Conservation (phyloP, 2,113 vertebrate genomes). For the Eleginops maclovinus region DNA sequence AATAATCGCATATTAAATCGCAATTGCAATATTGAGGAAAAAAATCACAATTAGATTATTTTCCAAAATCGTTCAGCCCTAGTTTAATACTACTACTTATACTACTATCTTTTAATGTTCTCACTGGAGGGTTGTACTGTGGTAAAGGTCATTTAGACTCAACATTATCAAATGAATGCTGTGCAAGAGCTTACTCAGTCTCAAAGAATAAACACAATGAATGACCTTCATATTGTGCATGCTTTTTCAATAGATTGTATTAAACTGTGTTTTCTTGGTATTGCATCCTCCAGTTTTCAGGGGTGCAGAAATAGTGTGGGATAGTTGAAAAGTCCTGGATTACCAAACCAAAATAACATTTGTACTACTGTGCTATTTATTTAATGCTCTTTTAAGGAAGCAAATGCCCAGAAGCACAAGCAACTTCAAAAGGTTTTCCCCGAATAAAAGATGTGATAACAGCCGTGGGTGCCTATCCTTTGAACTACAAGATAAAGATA, state of each 20-base stretch:
- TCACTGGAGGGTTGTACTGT: neutral
- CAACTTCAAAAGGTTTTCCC: neutral
- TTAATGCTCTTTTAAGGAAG: neutral
- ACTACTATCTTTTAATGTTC: neutral
- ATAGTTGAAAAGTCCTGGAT: neutral
- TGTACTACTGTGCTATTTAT: neutral
- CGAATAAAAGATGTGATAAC: neutral
- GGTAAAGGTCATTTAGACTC: neutral
- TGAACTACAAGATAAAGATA: conserved; percentile 8
- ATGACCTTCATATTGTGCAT: neutral
- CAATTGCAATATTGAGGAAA: too few relatives aligned
- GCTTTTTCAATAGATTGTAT: neutral
- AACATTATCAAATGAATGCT: conserved; percentile 4
- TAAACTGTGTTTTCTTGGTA: neutral
- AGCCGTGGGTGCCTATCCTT: conserved; percentile 8
- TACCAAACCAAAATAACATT: neutral
- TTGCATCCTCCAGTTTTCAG: neutral
- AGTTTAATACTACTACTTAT: neutral
- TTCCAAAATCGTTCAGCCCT: too few relatives aligned
- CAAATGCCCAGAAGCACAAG: neutral
- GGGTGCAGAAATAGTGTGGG: neutral
- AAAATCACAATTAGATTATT: too few relatives aligned
- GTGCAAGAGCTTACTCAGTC: too few relatives aligned
- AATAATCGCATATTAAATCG: too few relatives aligned
- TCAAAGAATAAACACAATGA: too few relatives aligned